phyloP scores from a whole-genome alignment of 1,140 invertebrate species.

The Heliconius hermathena region DNA sequence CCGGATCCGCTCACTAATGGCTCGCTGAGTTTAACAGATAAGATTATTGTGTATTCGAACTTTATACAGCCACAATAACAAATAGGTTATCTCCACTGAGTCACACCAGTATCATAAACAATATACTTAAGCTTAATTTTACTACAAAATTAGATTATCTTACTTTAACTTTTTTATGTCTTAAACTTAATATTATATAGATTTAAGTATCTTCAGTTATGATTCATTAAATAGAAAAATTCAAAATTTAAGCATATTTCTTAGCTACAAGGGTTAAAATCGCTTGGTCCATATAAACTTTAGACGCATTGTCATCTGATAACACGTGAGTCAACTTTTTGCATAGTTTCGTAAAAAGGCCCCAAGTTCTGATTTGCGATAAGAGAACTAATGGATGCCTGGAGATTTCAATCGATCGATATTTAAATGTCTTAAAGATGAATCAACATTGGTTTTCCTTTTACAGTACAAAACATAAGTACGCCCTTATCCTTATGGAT shows the following conservation, averaged over 20 bases:
- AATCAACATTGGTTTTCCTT: slow-evolving; percentile 8
- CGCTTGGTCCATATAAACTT: background rate
- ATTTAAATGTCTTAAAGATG: background rate
- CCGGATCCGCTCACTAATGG: no score
- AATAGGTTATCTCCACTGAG: background rate
- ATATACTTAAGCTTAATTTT: background rate
- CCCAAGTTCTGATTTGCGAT: background rate
- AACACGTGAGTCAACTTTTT: slow-evolving; percentile 14
- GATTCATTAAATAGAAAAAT: background rate
- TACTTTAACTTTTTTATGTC: slow-evolving; percentile 8
- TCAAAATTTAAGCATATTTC: background rate
- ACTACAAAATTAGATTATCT: background rate
- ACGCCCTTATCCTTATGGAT: background rate
- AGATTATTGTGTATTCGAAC: no score
- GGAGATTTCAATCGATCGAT: background rate
- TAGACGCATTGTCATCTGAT: slow-evolving; percentile 12
- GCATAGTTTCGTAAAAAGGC: slow-evolving; percentile 4
- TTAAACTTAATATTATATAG: background rate
- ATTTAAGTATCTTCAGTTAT: background rate
- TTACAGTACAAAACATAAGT: background rate
- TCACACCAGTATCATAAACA: background rate
- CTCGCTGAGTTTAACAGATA: no score
- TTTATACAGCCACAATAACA: background rate
- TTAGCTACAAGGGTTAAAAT: background rate
- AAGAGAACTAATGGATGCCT: background rate